Conservation (phyloP, 2,113 vertebrate species). For the Labeo rohita region DNA sequence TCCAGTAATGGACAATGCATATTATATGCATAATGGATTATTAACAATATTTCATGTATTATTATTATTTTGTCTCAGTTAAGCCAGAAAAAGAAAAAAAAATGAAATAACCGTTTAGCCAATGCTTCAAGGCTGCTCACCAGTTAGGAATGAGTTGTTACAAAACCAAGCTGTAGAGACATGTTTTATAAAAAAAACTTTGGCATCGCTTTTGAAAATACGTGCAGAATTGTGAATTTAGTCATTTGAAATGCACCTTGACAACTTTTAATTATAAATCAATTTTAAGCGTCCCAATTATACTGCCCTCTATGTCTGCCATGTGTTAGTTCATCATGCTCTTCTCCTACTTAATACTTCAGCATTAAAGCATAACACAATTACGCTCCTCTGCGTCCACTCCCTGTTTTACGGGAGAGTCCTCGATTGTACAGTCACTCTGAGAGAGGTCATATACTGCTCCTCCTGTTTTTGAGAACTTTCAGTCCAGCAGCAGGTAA, state of each 20-base stretch:
- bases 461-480: constrained; percentile 28
- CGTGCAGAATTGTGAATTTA: background rate
- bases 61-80: background rate
- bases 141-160: background rate
- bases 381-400: constrained; percentile 31
- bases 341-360: constrained; percentile 37
- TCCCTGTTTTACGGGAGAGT: constrained; percentile 39
- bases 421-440: constrained; percentile 15
- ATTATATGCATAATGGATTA: too few species aligned
- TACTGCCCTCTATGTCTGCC: constrained; percentile 69
- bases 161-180: background rate
- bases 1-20: background rate
- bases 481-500: constrained; percentile 24
- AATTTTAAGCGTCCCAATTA: constrained; percentile 43
- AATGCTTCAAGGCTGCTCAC: background rate
- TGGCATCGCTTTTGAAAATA: background rate
- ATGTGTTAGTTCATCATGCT: constrained; percentile 57
- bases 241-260: background rate
- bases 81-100: background rate
- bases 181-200: background rate
- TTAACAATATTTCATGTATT: too few species aligned
- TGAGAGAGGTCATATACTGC: constrained; percentile 17
- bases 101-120: background rate
- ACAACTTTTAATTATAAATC: background rate
- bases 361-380: constrained; percentile 35